Conservation (phyloP, 2,888 invertebrate genomes). For the Pyralis farinalis region DNA sequence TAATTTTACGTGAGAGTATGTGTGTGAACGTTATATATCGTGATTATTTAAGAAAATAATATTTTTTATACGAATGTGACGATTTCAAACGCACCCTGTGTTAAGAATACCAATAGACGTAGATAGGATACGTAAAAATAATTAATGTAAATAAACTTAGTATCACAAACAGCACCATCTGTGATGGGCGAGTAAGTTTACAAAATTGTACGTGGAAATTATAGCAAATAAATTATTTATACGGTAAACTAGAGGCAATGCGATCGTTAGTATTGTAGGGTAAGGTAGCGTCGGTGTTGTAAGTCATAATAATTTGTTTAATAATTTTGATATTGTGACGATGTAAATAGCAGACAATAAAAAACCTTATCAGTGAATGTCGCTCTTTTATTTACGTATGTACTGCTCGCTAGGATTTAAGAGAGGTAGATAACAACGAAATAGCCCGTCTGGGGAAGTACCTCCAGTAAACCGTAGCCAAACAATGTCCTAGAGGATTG, state of each 20-base stretch:
- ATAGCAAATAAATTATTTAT: constrained; percentile 57
- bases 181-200: constrained; percentile 34
- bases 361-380: constrained; percentile 22
- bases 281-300: constrained; percentile 35
- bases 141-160: constrained; percentile 45
- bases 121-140: constrained; percentile 39
- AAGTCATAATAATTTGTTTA: constrained; percentile 53
- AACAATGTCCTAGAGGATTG: no score
- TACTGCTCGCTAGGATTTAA: no score
- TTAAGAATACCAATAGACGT: constrained; percentile 48
- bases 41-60: constrained; percentile 1
- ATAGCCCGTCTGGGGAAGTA: no score
- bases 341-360: constrained; percentile 56
- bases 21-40: constrained; percentile 1
- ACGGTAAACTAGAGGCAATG: constrained; percentile 33
- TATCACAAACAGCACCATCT: constrained; percentile 47
- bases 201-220: constrained; percentile 18
- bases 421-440: no score
- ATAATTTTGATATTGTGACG: constrained; percentile 48
- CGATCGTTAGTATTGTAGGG: constrained; percentile 32
- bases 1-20: constrained; percentile 2
- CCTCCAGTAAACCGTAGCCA: no score
- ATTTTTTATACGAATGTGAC: constrained; percentile 1
- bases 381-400: constrained; percentile 9
- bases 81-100: constrained; percentile 13